Evolutionary conservation across 2,797 vertebrate species (phyloP).

Genomic region (Manis pentadactyla): DNA sequence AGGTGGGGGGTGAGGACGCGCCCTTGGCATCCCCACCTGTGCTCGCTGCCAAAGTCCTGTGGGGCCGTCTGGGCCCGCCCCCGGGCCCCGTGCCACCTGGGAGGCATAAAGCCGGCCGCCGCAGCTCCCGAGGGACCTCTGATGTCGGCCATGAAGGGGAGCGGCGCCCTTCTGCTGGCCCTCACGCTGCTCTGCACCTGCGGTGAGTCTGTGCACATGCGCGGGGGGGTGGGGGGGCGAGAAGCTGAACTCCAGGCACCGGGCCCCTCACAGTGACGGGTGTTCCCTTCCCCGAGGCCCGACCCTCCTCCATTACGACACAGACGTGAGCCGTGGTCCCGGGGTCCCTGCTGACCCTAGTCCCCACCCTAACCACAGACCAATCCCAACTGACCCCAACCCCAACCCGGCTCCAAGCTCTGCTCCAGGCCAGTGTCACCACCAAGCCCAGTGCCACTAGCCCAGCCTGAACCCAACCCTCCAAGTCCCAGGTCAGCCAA

Average conservation of each 20-base stretch:
- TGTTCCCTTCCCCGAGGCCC: not conserved
- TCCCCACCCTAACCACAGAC: not conserved
- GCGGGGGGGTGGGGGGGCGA: too few relatives aligned
- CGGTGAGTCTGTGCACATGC: conserved; percentile 29
- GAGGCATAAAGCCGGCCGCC: conserved; percentile 47
- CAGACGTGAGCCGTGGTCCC: not conserved
- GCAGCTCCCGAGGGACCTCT: not conserved
- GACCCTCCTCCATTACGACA: not conserved
- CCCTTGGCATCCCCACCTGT: not conserved
- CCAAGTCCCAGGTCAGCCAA: not conserved
- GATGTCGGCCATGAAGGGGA: conserved; percentile 29
- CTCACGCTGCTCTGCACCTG: conserved; percentile 26
- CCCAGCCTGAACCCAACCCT: not conserved
- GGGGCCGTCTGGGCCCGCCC: conserved; percentile 21
- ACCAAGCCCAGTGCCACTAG: not conserved
- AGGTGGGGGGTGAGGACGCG: not conserved
- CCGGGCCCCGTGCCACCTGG: not conserved
- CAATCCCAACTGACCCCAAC: not conserved
- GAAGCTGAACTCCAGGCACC: not conserved
- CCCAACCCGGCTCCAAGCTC: not conserved
- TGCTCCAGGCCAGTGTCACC: not conserved
- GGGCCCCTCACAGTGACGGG: not conserved
- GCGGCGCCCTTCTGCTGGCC: conserved; percentile 7
- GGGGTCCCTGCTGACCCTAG: not conserved
- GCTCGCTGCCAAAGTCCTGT: not conserved